A percentile compares a stretch with the other conserved stretches of the same genome.
Conservation (phyloP, 2,888 invertebrate species). For the Mellilla xanthometata region DNA sequence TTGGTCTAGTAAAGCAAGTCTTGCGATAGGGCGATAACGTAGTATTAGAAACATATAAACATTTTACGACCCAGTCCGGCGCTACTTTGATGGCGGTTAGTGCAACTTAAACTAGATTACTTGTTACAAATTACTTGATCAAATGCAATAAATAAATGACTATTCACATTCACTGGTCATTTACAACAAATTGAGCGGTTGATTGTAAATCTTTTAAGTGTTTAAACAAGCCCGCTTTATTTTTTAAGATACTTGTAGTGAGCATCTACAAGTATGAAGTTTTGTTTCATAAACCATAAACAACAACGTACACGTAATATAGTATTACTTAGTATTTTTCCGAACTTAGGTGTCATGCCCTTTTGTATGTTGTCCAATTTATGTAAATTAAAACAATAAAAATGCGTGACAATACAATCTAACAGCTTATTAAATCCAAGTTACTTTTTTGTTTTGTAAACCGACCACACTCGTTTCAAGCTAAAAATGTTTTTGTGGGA, state of each 20-base stretch:
- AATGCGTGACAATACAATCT: constrained; percentile 50
- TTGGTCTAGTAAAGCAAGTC: constrained; percentile 8
- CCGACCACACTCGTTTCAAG: not conserved
- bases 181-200: not conserved
- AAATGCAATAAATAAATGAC: constrained; percentile 7
- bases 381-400: constrained; percentile 49
- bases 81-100: constrained; percentile 12
- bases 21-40: constrained; percentile 14
- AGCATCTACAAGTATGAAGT: too few relatives aligned
- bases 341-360: too few relatives aligned
- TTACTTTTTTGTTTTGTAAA: constrained; percentile 1
- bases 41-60: constrained; percentile 19
- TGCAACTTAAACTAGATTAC: constrained; percentile 14
- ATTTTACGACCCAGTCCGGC: constrained; percentile 11
- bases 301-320: too few relatives aligned
- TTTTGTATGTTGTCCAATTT: constrained; percentile 57
- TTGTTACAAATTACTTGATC: constrained; percentile 7
- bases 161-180: not conserved
- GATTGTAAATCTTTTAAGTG: too few relatives aligned
- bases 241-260: too few relatives aligned
- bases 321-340: too few relatives aligned
- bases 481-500: too few relatives aligned
- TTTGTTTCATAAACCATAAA: too few relatives aligned
- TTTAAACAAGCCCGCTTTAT: too few relatives aligned
- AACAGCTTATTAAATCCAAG: constrained; percentile 14